These are phyloP conservation scores for Polymixis flavicincta DNA, from an alignment of 2,888 invertebrate genomes.

Conservation along the genomic window DNA sequence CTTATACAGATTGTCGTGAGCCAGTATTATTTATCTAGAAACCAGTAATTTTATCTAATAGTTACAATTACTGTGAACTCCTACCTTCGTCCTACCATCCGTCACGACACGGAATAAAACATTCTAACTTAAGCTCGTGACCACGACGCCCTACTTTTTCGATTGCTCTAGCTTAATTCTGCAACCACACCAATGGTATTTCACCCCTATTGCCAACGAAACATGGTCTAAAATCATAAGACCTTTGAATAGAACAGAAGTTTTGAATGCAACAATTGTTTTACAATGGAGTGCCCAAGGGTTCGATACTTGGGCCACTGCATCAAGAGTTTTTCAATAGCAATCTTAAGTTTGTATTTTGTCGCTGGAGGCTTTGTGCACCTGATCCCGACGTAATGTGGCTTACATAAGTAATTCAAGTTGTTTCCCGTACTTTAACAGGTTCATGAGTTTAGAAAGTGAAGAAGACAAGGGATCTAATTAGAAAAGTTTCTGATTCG, in stretches of 20 bases:
- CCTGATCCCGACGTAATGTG: constrained; percentile 77
- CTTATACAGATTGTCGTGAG: constrained; percentile 61
- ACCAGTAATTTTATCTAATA: constrained; percentile 77
- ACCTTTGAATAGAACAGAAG: constrained; percentile 54
- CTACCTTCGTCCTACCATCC: constrained; percentile 79
- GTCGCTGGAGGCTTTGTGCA: constrained; percentile 67
- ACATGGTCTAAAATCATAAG: constrained; percentile 68
- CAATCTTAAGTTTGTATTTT: constrained; percentile 63
- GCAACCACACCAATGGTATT: constrained; percentile 47
- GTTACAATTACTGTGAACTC: constrained; percentile 79
- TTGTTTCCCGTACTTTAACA: constrained; percentile 76
- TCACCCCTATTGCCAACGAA: constrained; percentile 62
- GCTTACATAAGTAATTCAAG: constrained; percentile 79
- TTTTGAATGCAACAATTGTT: constrained; percentile 66
- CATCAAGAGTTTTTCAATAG: constrained; percentile 65
- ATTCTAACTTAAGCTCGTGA: constrained; percentile 78
- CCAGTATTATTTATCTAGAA: constrained; percentile 63
- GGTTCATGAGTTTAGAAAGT: constrained; percentile 75
- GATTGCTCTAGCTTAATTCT: constrained; percentile 67
- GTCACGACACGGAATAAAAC: constrained; percentile 79
- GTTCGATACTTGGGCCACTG: constrained; percentile 66
- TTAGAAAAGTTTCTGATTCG: constrained; percentile 40
- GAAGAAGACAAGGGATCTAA: constrained; percentile 70
- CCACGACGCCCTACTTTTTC: constrained; percentile 81
- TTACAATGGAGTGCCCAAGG: constrained; percentile 66